Conservation (phyloP, 2,888 invertebrate genomes). For the Drosophila picticornis region DNA sequence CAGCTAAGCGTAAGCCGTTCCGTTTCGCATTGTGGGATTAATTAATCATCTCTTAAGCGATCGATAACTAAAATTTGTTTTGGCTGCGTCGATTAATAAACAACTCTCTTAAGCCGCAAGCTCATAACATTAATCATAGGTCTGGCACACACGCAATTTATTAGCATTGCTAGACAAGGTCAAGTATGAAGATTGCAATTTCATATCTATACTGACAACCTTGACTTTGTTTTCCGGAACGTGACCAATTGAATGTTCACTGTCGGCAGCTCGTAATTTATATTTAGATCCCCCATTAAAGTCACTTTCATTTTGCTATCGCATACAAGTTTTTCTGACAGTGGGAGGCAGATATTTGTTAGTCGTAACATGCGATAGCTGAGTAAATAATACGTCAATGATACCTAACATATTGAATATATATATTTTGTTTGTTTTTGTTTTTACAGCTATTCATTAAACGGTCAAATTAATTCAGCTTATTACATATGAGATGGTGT, state of each 20-base stretch:
- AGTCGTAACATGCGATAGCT: slow-evolving; percentile 20
- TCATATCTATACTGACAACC: slow-evolving; percentile 23
- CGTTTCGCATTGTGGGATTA: slow-evolving; percentile 32
- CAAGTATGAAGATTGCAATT: slow-evolving; percentile 24
- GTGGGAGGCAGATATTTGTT: not conserved
- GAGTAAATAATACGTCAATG: slow-evolving; percentile 3
- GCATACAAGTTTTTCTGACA: not conserved
- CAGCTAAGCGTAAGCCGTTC: slow-evolving; percentile 33
- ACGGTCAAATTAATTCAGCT: not conserved
- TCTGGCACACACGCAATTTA: slow-evolving; percentile 9
- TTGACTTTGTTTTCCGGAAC: slow-evolving; percentile 48
- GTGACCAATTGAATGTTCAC: slow-evolving; percentile 33
- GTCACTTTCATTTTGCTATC: slow-evolving; percentile 23
- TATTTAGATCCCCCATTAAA: slow-evolving; percentile 9
- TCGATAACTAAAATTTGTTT: slow-evolving; percentile 10
- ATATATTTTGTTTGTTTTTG: too few species aligned
- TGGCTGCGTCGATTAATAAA: slow-evolving; percentile 10
- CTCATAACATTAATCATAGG: slow-evolving; percentile 36
- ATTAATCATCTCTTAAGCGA: slow-evolving; percentile 40
- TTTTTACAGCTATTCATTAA: not conserved
- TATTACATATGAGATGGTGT: not conserved
- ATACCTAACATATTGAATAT: not conserved
- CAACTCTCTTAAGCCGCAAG: slow-evolving; percentile 13
- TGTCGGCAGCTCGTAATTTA: slow-evolving; percentile 10
- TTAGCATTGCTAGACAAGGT: slow-evolving; percentile 21